phyloP scores from a whole-genome alignment of 2,113 vertebrate species.

The Barnardius zonarius region DNA sequence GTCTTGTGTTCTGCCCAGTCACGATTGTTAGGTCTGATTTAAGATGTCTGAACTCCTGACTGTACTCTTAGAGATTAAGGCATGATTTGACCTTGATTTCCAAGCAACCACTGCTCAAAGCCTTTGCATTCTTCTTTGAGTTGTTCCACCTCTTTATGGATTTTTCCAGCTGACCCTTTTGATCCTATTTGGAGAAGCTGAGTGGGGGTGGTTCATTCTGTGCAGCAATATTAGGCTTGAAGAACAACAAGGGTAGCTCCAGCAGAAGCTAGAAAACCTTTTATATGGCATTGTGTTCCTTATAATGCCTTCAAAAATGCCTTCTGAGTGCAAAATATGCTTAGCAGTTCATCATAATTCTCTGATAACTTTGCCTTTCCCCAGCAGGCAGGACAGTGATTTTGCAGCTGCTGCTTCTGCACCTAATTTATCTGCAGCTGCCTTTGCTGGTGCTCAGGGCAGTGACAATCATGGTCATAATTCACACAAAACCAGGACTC shows the following conservation, averaged over 20 bases:
- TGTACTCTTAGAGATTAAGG: not conserved
- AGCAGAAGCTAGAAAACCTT: not conserved
- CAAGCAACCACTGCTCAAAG: not conserved
- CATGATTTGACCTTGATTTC: not conserved
- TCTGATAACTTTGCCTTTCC: constrained; percentile 16
- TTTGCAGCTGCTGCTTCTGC: constrained; percentile 53
- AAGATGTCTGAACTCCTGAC: not conserved
- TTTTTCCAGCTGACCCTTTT: constrained; percentile 42
- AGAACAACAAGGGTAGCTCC: constrained; percentile 12
- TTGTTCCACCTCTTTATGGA: not conserved
- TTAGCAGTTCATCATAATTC: constrained; percentile 14
- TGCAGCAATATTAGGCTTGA: constrained; percentile 1
- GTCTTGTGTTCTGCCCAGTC: not conserved
- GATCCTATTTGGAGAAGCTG: constrained; percentile 10
- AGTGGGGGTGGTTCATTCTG: not conserved
- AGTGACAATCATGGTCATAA: not conserved
- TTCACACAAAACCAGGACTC: not conserved
- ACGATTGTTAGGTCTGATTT: not conserved
- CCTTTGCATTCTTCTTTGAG: not conserved
- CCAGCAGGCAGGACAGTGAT: not conserved
- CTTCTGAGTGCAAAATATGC: not conserved
- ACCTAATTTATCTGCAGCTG: constrained; percentile 39
- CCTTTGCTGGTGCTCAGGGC: fast-evolving
- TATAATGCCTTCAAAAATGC: not conserved
- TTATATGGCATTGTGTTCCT: not conserved